Base-by-base conservation (phyloP, 2,888 invertebrate species). In the Lagria hirta region DNA sequence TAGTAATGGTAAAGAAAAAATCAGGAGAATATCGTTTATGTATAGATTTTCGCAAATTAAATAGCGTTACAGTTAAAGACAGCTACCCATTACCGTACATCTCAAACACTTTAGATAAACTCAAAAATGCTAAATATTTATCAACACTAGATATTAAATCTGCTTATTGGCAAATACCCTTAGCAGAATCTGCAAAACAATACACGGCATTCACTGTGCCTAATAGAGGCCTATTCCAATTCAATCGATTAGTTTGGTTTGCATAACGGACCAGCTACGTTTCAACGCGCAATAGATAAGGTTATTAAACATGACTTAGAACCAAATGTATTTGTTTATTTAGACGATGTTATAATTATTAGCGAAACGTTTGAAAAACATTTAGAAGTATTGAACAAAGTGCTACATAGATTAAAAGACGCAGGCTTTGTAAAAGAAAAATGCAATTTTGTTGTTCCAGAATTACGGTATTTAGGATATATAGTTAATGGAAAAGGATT, bases 201-300 rank as follows among this genome's bases (percentile, higher is more conserved):
- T 47, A 58, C 2, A 62, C 62, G 12, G 61, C 61, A 3, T 62
- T 62, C 34, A 57, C 57, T 12, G 57, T 61, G 1, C 58, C 61
- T 0, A 55, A 53, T 3, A 22, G 53, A 21, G 62, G 60, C 3
- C 44, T 62, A 1, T 64, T 51, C 30, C 56, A 64, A 3, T 65
- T 64, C 29, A 49, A 7, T 4, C 3, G 18, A 14, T 13, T 34
- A 15, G 2, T 64, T 66, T 48, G 64, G 63, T 1, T 34, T 64
- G 3, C 52, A 54, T 30, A 51, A 52, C 21, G 58, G 61, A 1
- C 55, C 57, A 1, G 58, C 58, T 4, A 61, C 61, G 0, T 63
- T 60, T 27, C 60, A 62, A 32, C 27, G 61, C 1, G 36, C 63
- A 12, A 42, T 65, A 35, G 60, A 63, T 26, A 23, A 13, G 1